Base-by-base conservation (phyloP, 2,113 vertebrate species). In the Neopipo cinnamomea region DNA sequence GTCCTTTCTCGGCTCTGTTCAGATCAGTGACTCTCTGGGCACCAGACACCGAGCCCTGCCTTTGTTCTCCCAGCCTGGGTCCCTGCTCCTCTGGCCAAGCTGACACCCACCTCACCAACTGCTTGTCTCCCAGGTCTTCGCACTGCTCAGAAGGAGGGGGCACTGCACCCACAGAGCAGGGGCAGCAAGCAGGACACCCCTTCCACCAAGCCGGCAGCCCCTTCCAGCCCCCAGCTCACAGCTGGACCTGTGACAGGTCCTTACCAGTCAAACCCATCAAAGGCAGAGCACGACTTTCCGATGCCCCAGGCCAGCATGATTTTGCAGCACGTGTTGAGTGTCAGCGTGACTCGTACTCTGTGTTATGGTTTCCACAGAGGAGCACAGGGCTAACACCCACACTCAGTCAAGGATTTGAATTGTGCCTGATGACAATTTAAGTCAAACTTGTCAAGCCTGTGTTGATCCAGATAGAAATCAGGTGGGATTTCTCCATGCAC, bases 261-360 rank as follows among this genome's bases (percentile, higher is more conserved):
- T 68, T 16, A 27, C 39, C 47, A 17, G 18, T 11, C 3, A 0
- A 14, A 5, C 37, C 66, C 79, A 59, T 2, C 75, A 41, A 56
- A 53, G 35, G 21, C 49, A 15, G 28, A 41, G 39, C 1, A 1
- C 0, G 3, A 13, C 24, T 52, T 41, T 7, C 33, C 1, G 4
- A 4, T 27, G 52, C 13, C 56, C 44, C 42, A 16, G 5, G 56
- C 19, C 17, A 10, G 35, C 0, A 1, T 8, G 68, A 20, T 12
- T 9, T 20, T 42, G 46, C 37, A 62, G 83, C 55, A 19, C 0
- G 0, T 47, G 31, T 44, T 2, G 0, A 30, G 78, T 2, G 6
- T 20, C 44, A 33, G 50, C 0, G 0, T 39, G 35, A 33, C 37
- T 9, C 11, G 10, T 25, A 8, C 2, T 0, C n/a, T 5, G 1